Evolutionary conservation across 2,113 vertebrate genomes (phyloP).

Genomic region (Cepphus grylle): DNA sequence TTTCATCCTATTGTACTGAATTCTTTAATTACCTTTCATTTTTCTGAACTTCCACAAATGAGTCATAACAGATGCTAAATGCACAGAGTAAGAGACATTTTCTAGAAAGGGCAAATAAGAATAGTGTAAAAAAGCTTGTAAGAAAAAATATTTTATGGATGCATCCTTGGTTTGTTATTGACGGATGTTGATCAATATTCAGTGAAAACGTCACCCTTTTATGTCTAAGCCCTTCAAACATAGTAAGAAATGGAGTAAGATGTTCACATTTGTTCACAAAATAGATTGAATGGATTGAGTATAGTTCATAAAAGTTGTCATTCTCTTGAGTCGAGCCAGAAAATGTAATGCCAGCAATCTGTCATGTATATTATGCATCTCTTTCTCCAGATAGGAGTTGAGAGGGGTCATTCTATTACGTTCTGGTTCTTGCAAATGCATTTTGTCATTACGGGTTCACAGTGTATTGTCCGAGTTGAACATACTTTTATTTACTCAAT

Average conservation of each 20-base stretch:
- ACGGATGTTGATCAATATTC: neutral
- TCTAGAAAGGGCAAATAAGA: neutral
- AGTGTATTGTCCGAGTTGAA: neutral
- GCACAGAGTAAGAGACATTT: neutral
- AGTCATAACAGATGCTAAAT: neutral
- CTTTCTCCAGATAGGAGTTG: neutral
- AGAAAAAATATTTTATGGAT: neutral
- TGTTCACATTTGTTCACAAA: neutral
- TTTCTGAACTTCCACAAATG: neutral
- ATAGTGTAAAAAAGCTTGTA: neutral
- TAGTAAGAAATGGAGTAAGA: neutral
- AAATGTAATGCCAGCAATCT: neutral
- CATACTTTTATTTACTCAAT: constrained; percentile 21
- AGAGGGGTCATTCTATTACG: neutral
- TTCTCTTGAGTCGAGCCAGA: neutral
- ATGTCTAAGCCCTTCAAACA: neutral
- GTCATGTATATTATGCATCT: neutral
- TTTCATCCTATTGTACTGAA: neutral
- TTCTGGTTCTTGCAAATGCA: constrained; percentile 47
- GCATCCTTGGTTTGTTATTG: neutral
- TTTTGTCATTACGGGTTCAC: constrained; percentile 20
- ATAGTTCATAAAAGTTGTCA: neutral
- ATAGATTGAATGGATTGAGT: constrained; percentile 1
- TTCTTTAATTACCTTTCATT: neutral
- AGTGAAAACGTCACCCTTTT: neutral